Evolutionary conservation across 2,797 vertebrate genomes (phyloP).

Genomic region (Clamator glandarius): DNA sequence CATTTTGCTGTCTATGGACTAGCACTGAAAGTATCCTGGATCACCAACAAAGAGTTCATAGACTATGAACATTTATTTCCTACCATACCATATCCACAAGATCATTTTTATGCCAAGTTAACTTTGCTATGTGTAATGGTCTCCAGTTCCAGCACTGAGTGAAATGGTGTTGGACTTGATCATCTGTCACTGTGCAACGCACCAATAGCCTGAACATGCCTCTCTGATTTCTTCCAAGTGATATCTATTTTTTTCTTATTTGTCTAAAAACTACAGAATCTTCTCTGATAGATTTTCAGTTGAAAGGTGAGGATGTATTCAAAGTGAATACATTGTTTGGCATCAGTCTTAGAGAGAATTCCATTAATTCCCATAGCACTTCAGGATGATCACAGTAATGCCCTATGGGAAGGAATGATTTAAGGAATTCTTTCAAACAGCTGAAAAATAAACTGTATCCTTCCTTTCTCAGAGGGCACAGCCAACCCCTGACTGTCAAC

Average conservation of each 20-base stretch:
- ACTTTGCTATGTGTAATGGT: slow-evolving; percentile 13
- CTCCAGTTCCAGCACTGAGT: slow-evolving; percentile 18
- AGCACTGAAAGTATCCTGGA: slow-evolving; percentile 46
- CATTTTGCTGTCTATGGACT: background rate
- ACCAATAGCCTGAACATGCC: background rate
- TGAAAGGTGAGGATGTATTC: background rate
- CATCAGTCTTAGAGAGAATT: background rate
- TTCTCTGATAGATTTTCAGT: slow-evolving; percentile 21
- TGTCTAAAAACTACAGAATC: slow-evolving; percentile 20
- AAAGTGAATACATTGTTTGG: background rate
- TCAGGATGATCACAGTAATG: slow-evolving; percentile 2
- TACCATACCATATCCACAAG: background rate
- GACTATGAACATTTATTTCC: background rate
- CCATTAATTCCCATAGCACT: background rate
- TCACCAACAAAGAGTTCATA: slow-evolving; percentile 35
- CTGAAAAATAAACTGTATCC: background rate
- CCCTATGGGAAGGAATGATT: background rate
- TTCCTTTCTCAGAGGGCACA: background rate
- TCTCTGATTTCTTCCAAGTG: background rate
- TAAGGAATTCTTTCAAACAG: background rate
- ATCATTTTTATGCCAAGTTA: background rate
- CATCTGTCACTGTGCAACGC: background rate
- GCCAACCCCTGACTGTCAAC: background rate
- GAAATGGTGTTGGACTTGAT: slow-evolving; percentile 8
- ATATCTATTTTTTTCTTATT: background rate